Evolutionary conservation across 2,888 invertebrate species (phyloP), one percentile per base, ranked within the genome.

Genomic region (Mycogona germanica): DNA sequence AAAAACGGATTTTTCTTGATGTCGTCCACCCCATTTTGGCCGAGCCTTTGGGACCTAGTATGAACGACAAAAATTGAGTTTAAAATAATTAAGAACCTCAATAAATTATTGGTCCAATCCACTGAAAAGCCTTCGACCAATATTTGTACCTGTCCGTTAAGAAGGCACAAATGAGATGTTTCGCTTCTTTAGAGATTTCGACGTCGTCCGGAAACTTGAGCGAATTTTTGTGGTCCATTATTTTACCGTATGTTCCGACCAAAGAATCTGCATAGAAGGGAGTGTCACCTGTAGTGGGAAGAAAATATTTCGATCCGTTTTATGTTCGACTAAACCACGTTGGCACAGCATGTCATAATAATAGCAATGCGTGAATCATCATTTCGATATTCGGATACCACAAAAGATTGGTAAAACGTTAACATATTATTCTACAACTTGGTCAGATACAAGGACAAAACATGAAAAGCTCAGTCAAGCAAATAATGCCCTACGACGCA

Each of bases 241-340:
- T 98, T 74, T 96, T 96, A 58, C 93, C 91, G 70, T 98, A 98
- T 2, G 97, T 98, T 53, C 93, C 93, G 41, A 97, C 89, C 64
- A 99, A 78, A 59, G 96, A 95, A 69, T 98, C 98, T 2, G 97
- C 97, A 73, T 92, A 97, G 73, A 98, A 98, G 0, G 98, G 98
- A 12, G 98, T 95, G 70, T 99, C 98, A 6, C 76, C 76, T 71
- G 60, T 37, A 55, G 52, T 42, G 30, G 32, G 46, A 35, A 5
- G 14, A 14, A n/a, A 14, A n/a, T n/a, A n/a, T n/a, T n/a, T n/a
- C n/a, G n/a, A n/a, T n/a, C n/a, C n/a, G n/a, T n/a, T n/a, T n/a
- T n/a, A n/a, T n/a, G n/a, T n/a, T n/a, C n/a, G n/a, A n/a, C n/a
- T n/a, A n/a, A n/a, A n/a, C n/a, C n/a, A n/a, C n/a, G n/a, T n/a